Conservation (phyloP, 2,113 vertebrate species). For the Panthera uncia region DNA sequence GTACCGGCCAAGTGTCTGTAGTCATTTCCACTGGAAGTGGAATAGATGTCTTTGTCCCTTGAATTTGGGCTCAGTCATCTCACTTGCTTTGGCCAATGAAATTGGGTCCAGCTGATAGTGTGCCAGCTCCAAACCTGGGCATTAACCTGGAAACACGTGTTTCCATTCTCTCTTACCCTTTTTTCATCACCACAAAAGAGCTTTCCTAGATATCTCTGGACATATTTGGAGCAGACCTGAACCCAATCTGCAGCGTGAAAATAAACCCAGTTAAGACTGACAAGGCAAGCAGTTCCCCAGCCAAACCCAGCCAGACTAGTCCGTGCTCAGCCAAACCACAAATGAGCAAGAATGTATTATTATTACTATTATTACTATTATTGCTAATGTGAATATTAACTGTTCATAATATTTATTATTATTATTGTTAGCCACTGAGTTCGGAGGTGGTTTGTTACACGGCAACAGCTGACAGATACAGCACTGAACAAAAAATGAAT, state of each 20-base stretch:
- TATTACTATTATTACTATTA: background rate
- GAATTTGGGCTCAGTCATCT: background rate
- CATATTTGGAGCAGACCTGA: background rate
- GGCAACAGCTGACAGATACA: background rate
- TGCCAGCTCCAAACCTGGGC: background rate
- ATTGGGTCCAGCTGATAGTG: background rate
- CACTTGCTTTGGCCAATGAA: background rate
- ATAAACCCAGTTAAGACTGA: background rate
- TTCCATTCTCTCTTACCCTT: background rate
- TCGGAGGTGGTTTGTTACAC: background rate
- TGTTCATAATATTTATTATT: too few relatives aligned
- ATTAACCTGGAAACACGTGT: background rate
- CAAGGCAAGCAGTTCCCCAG: background rate
- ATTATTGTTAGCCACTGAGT: background rate
- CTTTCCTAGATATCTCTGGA: background rate
- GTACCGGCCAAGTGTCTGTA: background rate
- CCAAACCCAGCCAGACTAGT: background rate
- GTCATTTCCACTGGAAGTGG: background rate
- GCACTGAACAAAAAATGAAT: background rate
- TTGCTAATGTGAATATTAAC: background rate
- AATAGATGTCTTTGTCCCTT: background rate
- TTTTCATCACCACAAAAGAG: background rate
- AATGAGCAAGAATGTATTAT: background rate
- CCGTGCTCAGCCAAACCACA: background rate
- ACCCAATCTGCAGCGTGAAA: background rate